Evolutionary conservation across 2,113 vertebrate genomes (phyloP).

Genomic region (Ailurus styani): DNA sequence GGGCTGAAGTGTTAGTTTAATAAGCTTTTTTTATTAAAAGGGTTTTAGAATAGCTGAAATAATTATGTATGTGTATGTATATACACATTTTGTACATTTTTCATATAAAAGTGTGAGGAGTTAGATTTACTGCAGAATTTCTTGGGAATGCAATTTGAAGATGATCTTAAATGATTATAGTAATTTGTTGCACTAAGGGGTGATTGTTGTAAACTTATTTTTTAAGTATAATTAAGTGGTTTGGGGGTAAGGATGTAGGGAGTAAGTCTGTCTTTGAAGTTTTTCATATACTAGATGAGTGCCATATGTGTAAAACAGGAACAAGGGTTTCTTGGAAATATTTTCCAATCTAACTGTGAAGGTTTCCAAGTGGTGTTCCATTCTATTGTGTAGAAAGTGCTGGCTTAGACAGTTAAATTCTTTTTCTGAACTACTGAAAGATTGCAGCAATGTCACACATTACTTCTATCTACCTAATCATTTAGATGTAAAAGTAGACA

Average conservation of each 20-base stretch:
- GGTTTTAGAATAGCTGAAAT: not conserved
- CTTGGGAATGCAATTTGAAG: constrained; percentile 30
- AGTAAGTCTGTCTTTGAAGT: constrained; percentile 47
- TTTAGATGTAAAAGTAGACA: not conserved
- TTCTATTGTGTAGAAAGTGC: not conserved
- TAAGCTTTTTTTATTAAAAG: not conserved
- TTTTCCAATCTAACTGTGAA: not conserved
- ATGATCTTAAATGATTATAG: not conserved
- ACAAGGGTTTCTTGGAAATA: not conserved
- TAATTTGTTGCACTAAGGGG: not conserved
- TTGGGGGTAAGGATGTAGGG: not conserved
- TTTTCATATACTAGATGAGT: constrained; percentile 30
- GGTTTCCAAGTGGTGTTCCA: not conserved
- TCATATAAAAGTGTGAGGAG: not conserved
- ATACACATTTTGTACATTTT: not conserved
- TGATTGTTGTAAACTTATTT: not conserved
- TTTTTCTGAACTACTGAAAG: not conserved
- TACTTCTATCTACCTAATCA: not conserved
- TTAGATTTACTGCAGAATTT: not conserved
- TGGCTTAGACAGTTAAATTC: not conserved
- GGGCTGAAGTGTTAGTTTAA: not conserved
- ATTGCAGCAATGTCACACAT: not conserved
- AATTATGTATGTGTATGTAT: not conserved
- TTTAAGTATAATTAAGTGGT: constrained; percentile 1
- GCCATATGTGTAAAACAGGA: constrained; percentile 30